Conservation (phyloP, 2,113 vertebrate genomes). For the Tachysurus fulvidraco region DNA sequence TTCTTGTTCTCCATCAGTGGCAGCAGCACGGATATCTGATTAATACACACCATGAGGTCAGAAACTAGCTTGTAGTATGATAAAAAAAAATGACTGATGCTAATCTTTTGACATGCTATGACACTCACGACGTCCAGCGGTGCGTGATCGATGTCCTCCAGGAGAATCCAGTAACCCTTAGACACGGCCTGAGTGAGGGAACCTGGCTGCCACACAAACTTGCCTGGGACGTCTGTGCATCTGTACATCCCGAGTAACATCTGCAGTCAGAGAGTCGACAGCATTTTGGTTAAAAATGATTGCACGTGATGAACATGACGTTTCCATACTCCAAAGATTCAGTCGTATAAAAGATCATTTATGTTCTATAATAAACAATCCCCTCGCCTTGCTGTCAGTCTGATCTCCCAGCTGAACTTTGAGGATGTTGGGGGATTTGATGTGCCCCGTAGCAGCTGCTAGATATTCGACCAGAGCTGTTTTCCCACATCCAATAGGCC, state of each 20-base stretch:
- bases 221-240: constrained; percentile 92
- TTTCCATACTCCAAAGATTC: no score
- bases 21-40: constrained; percentile 89
- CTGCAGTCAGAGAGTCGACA: constrained; percentile 62
- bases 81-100: not conserved
- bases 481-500: constrained; percentile 95
- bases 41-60: constrained; percentile 17
- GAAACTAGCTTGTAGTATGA: not conserved
- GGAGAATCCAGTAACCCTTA: constrained; percentile 89
- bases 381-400: constrained; percentile 93
- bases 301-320: not conserved
- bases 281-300: not conserved
- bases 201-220: constrained; percentile 96
- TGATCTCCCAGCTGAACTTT: constrained; percentile 98
- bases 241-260: constrained; percentile 94
- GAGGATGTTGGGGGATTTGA: constrained; percentile 82
- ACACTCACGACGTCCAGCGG: constrained; percentile 90
- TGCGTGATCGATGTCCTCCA: constrained; percentile 97
- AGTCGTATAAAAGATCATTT: no score
- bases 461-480: constrained; percentile 88
- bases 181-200: constrained; percentile 90
- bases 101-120: not conserved
- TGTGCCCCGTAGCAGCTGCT: constrained; percentile 84
- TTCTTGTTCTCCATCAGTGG: constrained; percentile 93
- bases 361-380: not conserved